phyloP scores from a whole-genome alignment of 2,113 vertebrate species.

The Sander lucioperca region DNA sequence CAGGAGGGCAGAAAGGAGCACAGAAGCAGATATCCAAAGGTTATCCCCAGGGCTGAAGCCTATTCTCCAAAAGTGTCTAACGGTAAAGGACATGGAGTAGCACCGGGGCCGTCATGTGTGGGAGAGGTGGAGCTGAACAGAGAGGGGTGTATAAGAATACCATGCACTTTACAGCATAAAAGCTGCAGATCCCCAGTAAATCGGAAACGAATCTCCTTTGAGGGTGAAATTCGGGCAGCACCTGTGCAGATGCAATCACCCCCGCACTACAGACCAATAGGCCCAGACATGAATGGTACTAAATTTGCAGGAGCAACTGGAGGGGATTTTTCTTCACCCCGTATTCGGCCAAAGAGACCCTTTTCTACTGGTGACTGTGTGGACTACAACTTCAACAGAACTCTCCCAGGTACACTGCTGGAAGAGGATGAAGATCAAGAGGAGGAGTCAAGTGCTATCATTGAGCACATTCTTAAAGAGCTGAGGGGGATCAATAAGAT shows the following conservation, averaged over 20 bases:
- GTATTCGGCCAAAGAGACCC: slow-evolving; percentile 71
- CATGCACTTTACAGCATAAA: slow-evolving; percentile 83
- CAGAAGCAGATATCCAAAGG: slow-evolving; percentile 50
- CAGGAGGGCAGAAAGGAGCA: slow-evolving; percentile 58
- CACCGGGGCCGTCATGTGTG: slow-evolving; percentile 71
- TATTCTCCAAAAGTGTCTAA: slow-evolving; percentile 68
- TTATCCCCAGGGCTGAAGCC: slow-evolving; percentile 49
- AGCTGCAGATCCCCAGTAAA: slow-evolving; percentile 56
- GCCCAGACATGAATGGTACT: slow-evolving; percentile 61
- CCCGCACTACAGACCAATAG: slow-evolving; percentile 13
- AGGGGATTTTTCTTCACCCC: slow-evolving; percentile 49
- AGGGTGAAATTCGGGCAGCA: slow-evolving; percentile 48
- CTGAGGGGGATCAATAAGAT: slow-evolving; percentile 96
- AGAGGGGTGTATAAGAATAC: slow-evolving; percentile 85
- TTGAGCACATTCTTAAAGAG: slow-evolving; percentile 96
- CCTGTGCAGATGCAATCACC: slow-evolving; percentile 42
- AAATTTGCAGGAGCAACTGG: slow-evolving; percentile 40
- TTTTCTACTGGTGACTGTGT: slow-evolving; percentile 77
- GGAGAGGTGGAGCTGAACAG: slow-evolving; percentile 86
- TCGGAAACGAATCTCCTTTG: slow-evolving; percentile 67
- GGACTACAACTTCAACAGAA: slow-evolving; percentile 74
- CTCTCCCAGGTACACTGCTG: slow-evolving; percentile 57
- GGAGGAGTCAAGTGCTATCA: slow-evolving; percentile 84
- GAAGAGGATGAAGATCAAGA: slow-evolving; percentile 80
- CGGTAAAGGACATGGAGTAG: slow-evolving; percentile 61